Evolutionary conservation across 2,113 vertebrate genomes (phyloP).

Genomic region (Carollia perspicillata): DNA sequence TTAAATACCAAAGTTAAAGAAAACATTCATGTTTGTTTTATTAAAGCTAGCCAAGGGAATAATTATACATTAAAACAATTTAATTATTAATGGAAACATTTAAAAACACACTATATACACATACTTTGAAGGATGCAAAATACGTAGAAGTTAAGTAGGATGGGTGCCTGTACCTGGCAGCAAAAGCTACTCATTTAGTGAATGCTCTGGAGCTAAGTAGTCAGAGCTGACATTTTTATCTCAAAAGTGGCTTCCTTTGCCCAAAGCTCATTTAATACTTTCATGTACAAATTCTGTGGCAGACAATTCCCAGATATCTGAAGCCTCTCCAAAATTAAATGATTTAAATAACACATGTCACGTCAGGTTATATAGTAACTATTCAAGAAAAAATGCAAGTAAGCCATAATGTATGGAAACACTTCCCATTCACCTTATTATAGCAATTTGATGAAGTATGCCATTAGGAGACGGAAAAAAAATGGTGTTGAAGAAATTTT

Average conservation of each 20-base stretch:
- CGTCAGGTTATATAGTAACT: neutral
- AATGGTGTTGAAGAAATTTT: neutral
- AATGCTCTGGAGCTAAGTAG: neutral
- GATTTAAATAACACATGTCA: slow-evolving; percentile 40
- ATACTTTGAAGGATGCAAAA: neutral
- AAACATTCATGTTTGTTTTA: neutral
- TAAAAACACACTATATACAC: neutral
- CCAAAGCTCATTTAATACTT: neutral
- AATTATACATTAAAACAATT: neutral
- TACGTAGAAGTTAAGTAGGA: neutral
- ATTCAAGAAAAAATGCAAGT: slow-evolving; percentile 39
- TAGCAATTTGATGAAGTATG: slow-evolving; percentile 28
- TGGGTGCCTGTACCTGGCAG: neutral
- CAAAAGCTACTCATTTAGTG: slow-evolving; percentile 21
- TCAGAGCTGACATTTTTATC: neutral
- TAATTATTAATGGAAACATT: neutral
- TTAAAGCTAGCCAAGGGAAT: neutral
- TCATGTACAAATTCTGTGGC: neutral
- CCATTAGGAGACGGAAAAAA: neutral
- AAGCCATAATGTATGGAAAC: neutral
- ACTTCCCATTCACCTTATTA: neutral
- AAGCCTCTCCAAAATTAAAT: slow-evolving; percentile 24
- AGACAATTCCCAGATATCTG: neutral
- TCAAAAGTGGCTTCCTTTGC: neutral
- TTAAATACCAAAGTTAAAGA: neutral